Evolutionary conservation across 2,888 invertebrate species (phyloP), one percentile per base, ranked within the genome.

Genomic region (Rotaria sp.): DNA sequence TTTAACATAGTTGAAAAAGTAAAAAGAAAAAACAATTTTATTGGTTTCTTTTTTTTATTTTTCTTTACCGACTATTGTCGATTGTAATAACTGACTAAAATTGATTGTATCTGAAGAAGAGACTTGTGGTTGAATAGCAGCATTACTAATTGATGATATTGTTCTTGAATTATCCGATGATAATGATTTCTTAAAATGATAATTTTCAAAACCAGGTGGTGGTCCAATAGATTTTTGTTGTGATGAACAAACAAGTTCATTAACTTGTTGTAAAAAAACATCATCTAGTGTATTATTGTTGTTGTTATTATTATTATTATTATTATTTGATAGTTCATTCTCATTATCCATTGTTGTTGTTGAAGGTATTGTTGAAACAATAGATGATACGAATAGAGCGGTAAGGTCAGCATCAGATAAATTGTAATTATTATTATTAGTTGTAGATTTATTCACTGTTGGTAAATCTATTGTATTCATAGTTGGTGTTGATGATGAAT

Each of bases 81-180:
- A 67, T 35, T 13, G 67, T 80, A 80, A 80, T 45, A 80, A 80
- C 80, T 80, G 80, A 80, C 80, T 80, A 11, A 30, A 67, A 38
- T 45, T 80, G n/a, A 45, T 41, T 80, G 80, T 80, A 80, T 80
- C 80, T 80, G 80, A 80, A 45, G 80, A 38, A 67, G 67, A 67
- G 35, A 67, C 35, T 67, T 67, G 15, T 35, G 67, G 21, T 67
- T 67, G 67, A 67, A 30, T 35, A 67, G 21, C 67, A 67, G 67
- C 67, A 67, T 15, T 67, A n/a, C 45, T 38, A 41, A n/a, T 80
- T 41, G 80, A 24, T 26, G 41, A 41, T 24, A 45, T 7, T 80
- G 80, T 45, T 45, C 45, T 26, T 80, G 38, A 80, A 45, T 8
- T 80, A n/a, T 41, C 41, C 80, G 80, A 45, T 80, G 80, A n/a